These are phyloP conservation scores for Mesoclemmys tuberculata DNA, from an alignment of 2,113 vertebrate species.

Conservation along the genomic window DNA sequence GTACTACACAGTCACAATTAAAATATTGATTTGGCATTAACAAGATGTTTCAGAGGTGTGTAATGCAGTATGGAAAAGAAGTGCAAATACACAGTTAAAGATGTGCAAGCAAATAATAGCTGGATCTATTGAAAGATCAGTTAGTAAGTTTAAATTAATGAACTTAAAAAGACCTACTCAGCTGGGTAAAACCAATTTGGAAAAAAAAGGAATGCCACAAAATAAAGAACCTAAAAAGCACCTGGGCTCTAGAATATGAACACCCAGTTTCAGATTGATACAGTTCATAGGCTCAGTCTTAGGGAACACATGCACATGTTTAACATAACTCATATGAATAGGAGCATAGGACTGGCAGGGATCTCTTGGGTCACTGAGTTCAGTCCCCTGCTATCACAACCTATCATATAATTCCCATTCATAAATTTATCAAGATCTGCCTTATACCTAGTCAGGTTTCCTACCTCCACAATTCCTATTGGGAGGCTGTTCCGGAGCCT, in stretches of 20 bases:
- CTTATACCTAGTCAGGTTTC: background rate
- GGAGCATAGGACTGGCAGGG: background rate
- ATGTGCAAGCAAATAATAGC: background rate
- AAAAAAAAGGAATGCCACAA: background rate
- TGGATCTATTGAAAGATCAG: too few species aligned
- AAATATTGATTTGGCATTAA: background rate
- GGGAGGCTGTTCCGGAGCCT: background rate
- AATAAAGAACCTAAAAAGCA: background rate
- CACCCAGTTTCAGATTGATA: background rate
- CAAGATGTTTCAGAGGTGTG: background rate
- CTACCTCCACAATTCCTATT: background rate
- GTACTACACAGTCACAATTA: background rate
- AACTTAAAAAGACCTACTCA: background rate
- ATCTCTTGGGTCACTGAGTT: background rate
- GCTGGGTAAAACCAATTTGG: too few species aligned
- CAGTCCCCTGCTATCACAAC: background rate
- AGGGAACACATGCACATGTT: background rate
- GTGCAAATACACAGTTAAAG: background rate
- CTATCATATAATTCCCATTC: background rate
- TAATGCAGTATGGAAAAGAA: background rate
- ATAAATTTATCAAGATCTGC: background rate
- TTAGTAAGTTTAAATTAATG: too few species aligned
- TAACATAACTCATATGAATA: background rate
- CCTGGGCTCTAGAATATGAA: background rate
- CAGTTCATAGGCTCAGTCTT: background rate